Conservation (phyloP, 2,888 invertebrate genomes). For the Meteorus colon region DNA sequence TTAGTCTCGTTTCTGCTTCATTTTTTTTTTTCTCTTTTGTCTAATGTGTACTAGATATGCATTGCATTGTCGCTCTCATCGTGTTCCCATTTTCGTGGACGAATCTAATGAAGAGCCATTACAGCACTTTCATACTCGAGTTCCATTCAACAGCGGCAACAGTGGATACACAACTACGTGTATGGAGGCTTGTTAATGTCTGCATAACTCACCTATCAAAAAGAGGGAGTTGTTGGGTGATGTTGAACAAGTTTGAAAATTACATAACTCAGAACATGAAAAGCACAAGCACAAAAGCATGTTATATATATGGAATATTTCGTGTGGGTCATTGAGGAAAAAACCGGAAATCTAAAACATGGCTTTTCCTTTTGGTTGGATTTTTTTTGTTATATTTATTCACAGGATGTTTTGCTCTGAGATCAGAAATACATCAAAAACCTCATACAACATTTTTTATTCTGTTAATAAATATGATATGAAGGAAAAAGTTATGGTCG, state of each 20-base stretch:
- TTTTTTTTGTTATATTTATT: too few relatives aligned
- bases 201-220: constrained; percentile 3
- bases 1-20: not conserved
- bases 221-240: not conserved
- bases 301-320: not conserved
- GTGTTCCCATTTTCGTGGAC: constrained; percentile 16
- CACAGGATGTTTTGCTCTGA: too few relatives aligned
- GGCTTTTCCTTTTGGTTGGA: too few relatives aligned
- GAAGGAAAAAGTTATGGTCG: too few relatives aligned
- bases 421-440: too few relatives aligned
- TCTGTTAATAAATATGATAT: too few relatives aligned
- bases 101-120: constrained; percentile 22
- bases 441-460: too few relatives aligned
- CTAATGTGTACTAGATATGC: not conserved
- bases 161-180: not conserved
- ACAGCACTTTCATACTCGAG: constrained; percentile 16
- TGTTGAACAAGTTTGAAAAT: not conserved
- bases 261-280: not conserved
- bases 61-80: not conserved
- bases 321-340: not conserved
- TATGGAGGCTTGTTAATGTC: not conserved
- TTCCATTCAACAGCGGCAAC: not conserved
- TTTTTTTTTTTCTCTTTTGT: not conserved
- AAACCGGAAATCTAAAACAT: too few relatives aligned
- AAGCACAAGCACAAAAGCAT: not conserved